These are phyloP conservation scores for Pristionchus entomophagus DNA, from an alignment of 2,888 invertebrate species.

Conservation along the genomic window DNA sequence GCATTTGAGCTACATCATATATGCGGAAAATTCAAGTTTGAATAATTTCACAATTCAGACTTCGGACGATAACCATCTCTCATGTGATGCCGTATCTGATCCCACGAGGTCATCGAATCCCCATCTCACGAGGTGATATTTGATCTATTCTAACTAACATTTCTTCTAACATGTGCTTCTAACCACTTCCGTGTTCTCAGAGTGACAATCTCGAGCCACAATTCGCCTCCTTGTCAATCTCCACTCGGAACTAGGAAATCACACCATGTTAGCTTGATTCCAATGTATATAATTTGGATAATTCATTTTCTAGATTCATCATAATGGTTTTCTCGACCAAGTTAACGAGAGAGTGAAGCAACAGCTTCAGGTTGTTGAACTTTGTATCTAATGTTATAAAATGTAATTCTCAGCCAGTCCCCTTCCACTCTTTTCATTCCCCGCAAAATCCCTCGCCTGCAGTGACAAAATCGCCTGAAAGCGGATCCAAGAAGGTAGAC, in stretches of 20 bases:
- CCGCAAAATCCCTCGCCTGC: background rate
- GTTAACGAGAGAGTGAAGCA: slow-evolving; percentile 14
- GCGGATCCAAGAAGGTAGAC: background rate
- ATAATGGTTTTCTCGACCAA: slow-evolving; percentile 20
- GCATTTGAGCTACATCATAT: too few relatives aligned
- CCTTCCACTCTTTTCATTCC: background rate
- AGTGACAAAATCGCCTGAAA: background rate
- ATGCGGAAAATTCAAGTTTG: too few relatives aligned
- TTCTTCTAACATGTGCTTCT: too few relatives aligned
- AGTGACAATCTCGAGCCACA: background rate
- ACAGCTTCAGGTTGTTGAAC: background rate
- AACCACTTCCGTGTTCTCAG: background rate
- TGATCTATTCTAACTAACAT: background rate
- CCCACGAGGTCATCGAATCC: too few relatives aligned
- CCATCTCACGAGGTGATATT: slow-evolving; percentile 33
- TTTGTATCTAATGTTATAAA: background rate
- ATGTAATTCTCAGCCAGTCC: background rate
- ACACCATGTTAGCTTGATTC: background rate
- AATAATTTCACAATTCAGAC: too few relatives aligned
- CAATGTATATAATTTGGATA: background rate
- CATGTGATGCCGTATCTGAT: too few relatives aligned
- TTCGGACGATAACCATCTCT: too few relatives aligned
- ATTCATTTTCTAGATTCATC: slow-evolving; percentile 7
- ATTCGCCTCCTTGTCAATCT: slow-evolving; percentile 7
- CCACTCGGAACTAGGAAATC: slow-evolving; percentile 20